Evolutionary conservation across 2,113 vertebrate genomes (phyloP), one percentile per base, ranked within the genome.

Genomic region (Pseudopodoces humilis): DNA sequence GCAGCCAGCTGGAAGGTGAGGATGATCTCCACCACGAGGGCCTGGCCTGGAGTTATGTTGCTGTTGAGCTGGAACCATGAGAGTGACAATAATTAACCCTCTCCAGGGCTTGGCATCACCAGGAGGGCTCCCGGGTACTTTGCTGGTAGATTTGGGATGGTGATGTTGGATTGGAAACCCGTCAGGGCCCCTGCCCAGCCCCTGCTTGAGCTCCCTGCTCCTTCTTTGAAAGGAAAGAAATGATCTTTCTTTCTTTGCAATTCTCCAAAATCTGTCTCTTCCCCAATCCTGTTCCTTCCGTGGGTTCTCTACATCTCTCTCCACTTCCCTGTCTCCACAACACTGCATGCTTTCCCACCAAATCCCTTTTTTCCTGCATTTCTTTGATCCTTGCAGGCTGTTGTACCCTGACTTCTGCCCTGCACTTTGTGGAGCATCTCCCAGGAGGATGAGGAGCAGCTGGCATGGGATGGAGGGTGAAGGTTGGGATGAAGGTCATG

Each of bases 1-100:
- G 98, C 97, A 0, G 98, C 98, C 62, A 98, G 96, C 96, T 98
- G 98, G 96, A 98, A 98, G 69, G 98, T 98, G 83, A 98, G 93
- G 60, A 98, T 98, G 58, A 98, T 95, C 94, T 99, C 98, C 68
- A 98, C 97, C 77, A 97, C 96, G 9, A 98, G 69, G 2, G 97
- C 98, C 83, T 98, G 98, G 78, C 97, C 98, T 0, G 91, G 55
- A 2, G 97, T 96, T 0, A 94, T 94, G 78, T 96, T 97, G 91
- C 91, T 97, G 96, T 96, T 98, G 80, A 98, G 95, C 98, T 98
- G 97, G 11, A 74, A 83, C 28, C 67, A 19, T 0, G 7, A 80
- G 52, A 90, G 10, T 0, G 20, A 25, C 39, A 43, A 44, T 53
- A n/a, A 41, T 92, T 52, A 62, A 39, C 31, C 30, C 7, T 33